Evolutionary conservation across 2,888 invertebrate species (phyloP), one percentile per base, ranked within the genome.

Genomic region (Melangyna quadrimaculata): DNA sequence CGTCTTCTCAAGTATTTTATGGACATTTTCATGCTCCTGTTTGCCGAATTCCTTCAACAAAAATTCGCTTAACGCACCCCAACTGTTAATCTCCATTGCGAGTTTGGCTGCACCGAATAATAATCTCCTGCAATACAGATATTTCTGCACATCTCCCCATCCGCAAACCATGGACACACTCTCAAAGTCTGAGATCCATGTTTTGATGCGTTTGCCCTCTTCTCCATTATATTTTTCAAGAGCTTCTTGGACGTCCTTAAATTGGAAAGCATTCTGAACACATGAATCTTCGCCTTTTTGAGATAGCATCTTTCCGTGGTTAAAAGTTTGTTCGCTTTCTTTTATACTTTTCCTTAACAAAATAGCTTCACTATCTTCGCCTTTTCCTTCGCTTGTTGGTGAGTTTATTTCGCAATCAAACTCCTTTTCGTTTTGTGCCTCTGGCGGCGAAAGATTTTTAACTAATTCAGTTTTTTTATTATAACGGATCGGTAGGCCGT

Each of bases 131-230:
- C n/a, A n/a, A n/a, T n/a, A n/a, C n/a, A n/a, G n/a, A 29, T 67
- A 67, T 61, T 77, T 86, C 37, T 86, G 72, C 19, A 72, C 51
- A 9, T 77, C 84, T 65, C 37, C 53, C 79, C 75, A 84, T 32
- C 37, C 32, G 17, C 69, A 80, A 59, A 69, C 69, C 10, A 69
- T 17, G 9, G 67, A 71, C 53, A 67, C 71, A 37, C 17, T 67
- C 32, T 82, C 69, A 32, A 82, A 77, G 24, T 77, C 77, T 1
- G 59, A 48, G 12, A 82, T 71, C 72, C 78, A 74, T 32, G 77
- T n/a, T 17, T 67, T 70, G 0, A 69, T 35, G 32, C 57, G 22
- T 72, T 82, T 71, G 6, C 77, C 81, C 9, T 48, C 29, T 71
- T 81, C 65, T 9, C 71, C 65, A 24, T 37, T 75, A 24, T 67